These are phyloP conservation scores for Philotrypesis tridentata DNA, from an alignment of 1,140 invertebrate species.

Conservation along the genomic window DNA sequence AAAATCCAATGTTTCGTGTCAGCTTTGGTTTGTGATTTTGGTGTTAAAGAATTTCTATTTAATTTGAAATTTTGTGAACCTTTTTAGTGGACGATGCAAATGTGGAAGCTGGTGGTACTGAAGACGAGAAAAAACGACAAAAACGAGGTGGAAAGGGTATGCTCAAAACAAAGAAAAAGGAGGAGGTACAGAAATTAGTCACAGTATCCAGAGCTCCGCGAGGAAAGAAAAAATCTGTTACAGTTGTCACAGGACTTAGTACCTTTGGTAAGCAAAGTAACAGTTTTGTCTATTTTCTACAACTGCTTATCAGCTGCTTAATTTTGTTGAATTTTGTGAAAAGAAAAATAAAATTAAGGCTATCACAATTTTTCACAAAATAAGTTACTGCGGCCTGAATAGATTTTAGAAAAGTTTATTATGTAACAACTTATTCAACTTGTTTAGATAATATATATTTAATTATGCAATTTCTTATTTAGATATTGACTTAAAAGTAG, in stretches of 20 bases:
- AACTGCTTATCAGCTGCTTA: background rate
- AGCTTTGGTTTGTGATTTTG: background rate
- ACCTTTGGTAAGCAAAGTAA: slow-evolving; percentile 84
- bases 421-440: background rate
- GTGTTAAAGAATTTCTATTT: background rate
- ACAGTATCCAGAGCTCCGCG: slow-evolving; percentile 92
- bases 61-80: background rate
- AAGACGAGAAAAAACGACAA: slow-evolving; percentile 94
- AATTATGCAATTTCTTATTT: slow-evolving; percentile 54
- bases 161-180: slow-evolving; percentile 84
- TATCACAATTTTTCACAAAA: too few relatives aligned
- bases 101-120: slow-evolving; percentile 80
- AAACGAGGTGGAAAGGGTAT: slow-evolving; percentile 87
- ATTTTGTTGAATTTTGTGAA: too few relatives aligned
- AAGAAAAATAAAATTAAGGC: too few relatives aligned
- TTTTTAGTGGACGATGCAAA: slow-evolving; percentile 71
- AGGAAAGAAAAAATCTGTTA: slow-evolving; percentile 99
- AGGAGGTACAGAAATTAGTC: slow-evolving; percentile 84
- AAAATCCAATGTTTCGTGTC: slow-evolving; percentile 53
- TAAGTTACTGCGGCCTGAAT: too few relatives aligned
- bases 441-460: background rate
- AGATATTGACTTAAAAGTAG: slow-evolving; percentile 99
- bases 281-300: background rate
- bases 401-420: background rate
- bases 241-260: slow-evolving; percentile 89